Percentiles rank a stretch among this genome's conserved stretches.
Conservation (phyloP, 2,113 vertebrate species). For the Salvelinus alpinus region DNA sequence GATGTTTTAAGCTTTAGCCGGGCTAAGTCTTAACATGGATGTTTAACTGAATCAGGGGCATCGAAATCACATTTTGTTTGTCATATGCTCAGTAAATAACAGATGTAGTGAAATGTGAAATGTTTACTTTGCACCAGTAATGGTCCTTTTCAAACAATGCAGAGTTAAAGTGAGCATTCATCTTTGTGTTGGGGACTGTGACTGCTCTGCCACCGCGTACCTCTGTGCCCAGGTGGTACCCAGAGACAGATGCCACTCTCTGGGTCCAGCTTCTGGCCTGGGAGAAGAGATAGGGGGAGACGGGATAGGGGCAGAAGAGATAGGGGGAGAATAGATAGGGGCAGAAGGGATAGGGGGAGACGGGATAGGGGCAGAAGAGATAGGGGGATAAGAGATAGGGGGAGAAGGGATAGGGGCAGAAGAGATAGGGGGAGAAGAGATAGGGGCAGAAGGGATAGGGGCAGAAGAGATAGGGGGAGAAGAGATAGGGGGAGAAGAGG, state of each 20-base stretch:
- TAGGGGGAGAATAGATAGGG: no score
- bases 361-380: no score
- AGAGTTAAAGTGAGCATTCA: constrained; percentile 23
- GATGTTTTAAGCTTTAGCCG: constrained; percentile 21
- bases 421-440: background rate
- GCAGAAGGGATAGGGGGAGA: no score
- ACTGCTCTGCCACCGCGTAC: background rate
- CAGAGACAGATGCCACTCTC: background rate
- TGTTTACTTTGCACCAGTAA: constrained; percentile 19
- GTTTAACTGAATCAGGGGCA: constrained; percentile 56
- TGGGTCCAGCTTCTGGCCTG: no score
- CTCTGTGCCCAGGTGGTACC: no score
- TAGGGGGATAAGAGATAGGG: no score
- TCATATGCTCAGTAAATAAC: no score
- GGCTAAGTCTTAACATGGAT: constrained; percentile 49
- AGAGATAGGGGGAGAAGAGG: background rate
- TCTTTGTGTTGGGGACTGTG: constrained; percentile 25
- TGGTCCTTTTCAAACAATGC: constrained; percentile 28
- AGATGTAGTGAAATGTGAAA: constrained; percentile 6
- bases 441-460: background rate
- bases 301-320: background rate
- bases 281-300: background rate
- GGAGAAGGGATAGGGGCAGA: background rate
- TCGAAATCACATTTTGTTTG: no score
- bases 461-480: background rate